These are phyloP conservation scores for Blomia tropicalis DNA, from an alignment of 2,888 invertebrate species.

Conservation along the genomic window DNA sequence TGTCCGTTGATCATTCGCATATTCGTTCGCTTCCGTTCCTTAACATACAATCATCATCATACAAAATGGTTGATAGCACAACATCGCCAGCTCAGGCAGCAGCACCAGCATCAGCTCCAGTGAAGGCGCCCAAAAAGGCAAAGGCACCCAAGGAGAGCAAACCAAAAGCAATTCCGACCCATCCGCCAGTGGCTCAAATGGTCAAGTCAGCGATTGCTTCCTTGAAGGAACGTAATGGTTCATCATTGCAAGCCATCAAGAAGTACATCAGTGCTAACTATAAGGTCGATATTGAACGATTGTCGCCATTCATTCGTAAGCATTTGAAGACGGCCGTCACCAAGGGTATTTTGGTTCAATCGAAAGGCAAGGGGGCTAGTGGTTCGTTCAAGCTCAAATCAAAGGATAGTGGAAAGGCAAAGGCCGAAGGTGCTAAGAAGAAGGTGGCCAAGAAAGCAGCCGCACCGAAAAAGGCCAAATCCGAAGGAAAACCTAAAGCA, in stretches of 20 bases:
- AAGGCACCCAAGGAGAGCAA: background rate
- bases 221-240: slow-evolving; percentile 42
- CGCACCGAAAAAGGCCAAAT: slow-evolving; percentile 23
- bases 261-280: slow-evolving; percentile 47
- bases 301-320: slow-evolving; percentile 49
- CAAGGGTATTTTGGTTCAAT: slow-evolving; percentile 34
- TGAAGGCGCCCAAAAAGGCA: background rate
- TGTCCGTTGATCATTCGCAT: background rate
- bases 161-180: slow-evolving; percentile 30
- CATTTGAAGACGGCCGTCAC: slow-evolving; percentile 45
- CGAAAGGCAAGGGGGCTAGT: slow-evolving; percentile 33
- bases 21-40: too few species aligned
- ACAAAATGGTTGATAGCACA: background rate
- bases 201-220: slow-evolving; percentile 41
- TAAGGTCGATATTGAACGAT: slow-evolving; percentile 38
- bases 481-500: slow-evolving; percentile 25
- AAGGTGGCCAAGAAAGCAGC: slow-evolving; percentile 23
- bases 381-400: slow-evolving; percentile 32
- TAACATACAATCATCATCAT: background rate
- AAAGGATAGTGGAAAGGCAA: slow-evolving; percentile 19
- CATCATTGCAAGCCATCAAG: slow-evolving; percentile 45
- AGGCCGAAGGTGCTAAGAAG: slow-evolving; percentile 8
- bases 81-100: background rate
- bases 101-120: background rate
- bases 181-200: slow-evolving; percentile 44